phyloP scores from a whole-genome alignment of 1,140 invertebrate genomes.

The Meteorus sp. region DNA sequence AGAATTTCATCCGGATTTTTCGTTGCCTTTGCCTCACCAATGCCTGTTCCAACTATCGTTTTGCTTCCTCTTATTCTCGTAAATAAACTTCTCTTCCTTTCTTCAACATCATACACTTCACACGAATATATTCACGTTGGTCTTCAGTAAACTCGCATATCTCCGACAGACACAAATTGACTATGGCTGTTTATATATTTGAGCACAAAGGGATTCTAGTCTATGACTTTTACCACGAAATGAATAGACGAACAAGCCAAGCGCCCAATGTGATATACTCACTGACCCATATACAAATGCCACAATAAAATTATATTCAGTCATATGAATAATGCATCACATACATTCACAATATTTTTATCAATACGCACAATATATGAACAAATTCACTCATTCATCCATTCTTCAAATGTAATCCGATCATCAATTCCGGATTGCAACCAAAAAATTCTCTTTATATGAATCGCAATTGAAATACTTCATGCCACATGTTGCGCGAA shows the following conservation, averaged over 20 bases:
- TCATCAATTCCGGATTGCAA: too few species aligned
- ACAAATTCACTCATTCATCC: too few species aligned
- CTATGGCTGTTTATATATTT: slow-evolving; percentile 10
- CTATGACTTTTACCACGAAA: slow-evolving; percentile 6
- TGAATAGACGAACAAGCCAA: slow-evolving; percentile 9
- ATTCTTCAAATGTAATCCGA: too few species aligned
- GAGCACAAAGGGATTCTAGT: neutral
- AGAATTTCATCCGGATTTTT: slow-evolving; percentile 37
- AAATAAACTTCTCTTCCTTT: slow-evolving; percentile 18
- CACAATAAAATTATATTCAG: neutral
- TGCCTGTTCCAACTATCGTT: slow-evolving; percentile 31
- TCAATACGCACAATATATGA: too few species aligned
- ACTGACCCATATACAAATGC: slow-evolving; percentile 10
- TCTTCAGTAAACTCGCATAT: neutral
- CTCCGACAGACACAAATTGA: slow-evolving; percentile 17
- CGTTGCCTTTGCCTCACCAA: slow-evolving; percentile 36
- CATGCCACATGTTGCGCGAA: too few species aligned
- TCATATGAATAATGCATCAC: neutral
- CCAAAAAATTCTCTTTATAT: too few species aligned
- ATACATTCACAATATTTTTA: neutral
- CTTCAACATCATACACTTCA: slow-evolving; percentile 13
- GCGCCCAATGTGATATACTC: slow-evolving; percentile 1
- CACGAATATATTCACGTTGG: neutral
- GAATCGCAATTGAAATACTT: too few species aligned
- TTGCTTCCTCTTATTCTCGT: slow-evolving; percentile 21